A percentile compares a stretch with the other conserved stretches of the same genome.
Evolutionary conservation across 1,140 invertebrate species (phyloP).

Genomic region (Delia radicum): DNA sequence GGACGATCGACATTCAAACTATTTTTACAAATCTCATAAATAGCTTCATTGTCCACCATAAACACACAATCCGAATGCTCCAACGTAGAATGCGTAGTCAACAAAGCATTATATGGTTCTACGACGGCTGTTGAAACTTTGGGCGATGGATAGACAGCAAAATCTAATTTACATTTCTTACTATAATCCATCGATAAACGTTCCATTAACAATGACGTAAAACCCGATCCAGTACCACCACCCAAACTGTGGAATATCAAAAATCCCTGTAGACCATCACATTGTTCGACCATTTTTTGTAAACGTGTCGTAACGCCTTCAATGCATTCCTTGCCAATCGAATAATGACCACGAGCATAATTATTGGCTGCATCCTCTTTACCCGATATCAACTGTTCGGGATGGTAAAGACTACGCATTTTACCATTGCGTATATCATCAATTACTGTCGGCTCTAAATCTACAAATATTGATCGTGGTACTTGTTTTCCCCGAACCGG

Average conservation of each 20-base stretch:
- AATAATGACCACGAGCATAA: constrained; percentile 75
- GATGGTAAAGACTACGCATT: constrained; percentile 67
- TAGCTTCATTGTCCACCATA: constrained; percentile 84
- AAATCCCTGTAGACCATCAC: constrained; percentile 78
- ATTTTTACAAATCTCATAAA: constrained; percentile 77
- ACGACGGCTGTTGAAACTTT: constrained; percentile 79
- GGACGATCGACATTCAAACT: constrained; percentile 71
- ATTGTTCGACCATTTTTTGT: constrained; percentile 76
- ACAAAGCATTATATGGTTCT: constrained; percentile 82
- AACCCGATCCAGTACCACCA: constrained; percentile 77
- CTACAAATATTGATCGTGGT: constrained; percentile 59
- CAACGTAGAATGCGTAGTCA: constrained; percentile 76
- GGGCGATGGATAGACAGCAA: constrained; percentile 75
- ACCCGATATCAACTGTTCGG: constrained; percentile 72
- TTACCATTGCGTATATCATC: constrained; percentile 67
- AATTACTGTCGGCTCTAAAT: constrained; percentile 59
- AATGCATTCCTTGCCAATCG: constrained; percentile 77
- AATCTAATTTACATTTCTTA: constrained; percentile 71
- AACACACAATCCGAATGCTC: constrained; percentile 79
- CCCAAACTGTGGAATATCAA: constrained; percentile 81
- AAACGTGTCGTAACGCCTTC: constrained; percentile 70
- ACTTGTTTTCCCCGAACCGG: constrained; percentile 63
- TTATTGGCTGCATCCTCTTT: constrained; percentile 84
- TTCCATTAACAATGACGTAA: constrained; percentile 69
- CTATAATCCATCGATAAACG: constrained; percentile 63